A percentile compares a stretch with the other conserved stretches of the same genome.
Evolutionary conservation across 2,113 vertebrate genomes (phyloP).

Genomic region (Micromys minutus): DNA sequence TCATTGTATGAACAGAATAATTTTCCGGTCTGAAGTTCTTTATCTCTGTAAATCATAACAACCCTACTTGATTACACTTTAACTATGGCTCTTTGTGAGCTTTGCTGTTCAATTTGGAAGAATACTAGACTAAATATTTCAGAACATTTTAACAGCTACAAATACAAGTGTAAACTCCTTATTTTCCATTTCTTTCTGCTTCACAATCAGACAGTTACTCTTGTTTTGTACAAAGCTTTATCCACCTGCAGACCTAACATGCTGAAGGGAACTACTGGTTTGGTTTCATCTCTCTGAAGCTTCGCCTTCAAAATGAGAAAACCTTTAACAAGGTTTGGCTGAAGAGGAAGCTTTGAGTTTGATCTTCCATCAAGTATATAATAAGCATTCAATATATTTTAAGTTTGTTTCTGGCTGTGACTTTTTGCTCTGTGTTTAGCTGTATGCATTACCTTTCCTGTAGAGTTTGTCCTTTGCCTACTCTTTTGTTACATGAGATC

Average conservation of each 20-base stretch:
- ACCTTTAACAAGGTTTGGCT: not conserved
- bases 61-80: not conserved
- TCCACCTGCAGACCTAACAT: not conserved
- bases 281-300: not conserved
- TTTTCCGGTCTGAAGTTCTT: not conserved
- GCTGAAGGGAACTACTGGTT: not conserved
- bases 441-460: not conserved
- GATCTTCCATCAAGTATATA: rapidly evolving
- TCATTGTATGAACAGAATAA: not conserved
- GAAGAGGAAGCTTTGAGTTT: not conserved
- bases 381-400: rapidly evolving
- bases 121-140: not conserved
- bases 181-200: conserved; percentile 17
- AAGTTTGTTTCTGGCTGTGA: not conserved
- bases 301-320: not conserved
- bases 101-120: not conserved
- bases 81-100: not conserved
- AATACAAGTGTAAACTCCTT: not conserved
- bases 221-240: not conserved
- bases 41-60: conserved; percentile 26
- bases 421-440: not conserved
- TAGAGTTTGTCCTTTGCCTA: not conserved
- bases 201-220: not conserved
- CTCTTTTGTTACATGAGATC: not conserved
- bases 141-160: not conserved